Base-by-base conservation (phyloP, 2,888 invertebrate species). In the Tachina lurida region DNA sequence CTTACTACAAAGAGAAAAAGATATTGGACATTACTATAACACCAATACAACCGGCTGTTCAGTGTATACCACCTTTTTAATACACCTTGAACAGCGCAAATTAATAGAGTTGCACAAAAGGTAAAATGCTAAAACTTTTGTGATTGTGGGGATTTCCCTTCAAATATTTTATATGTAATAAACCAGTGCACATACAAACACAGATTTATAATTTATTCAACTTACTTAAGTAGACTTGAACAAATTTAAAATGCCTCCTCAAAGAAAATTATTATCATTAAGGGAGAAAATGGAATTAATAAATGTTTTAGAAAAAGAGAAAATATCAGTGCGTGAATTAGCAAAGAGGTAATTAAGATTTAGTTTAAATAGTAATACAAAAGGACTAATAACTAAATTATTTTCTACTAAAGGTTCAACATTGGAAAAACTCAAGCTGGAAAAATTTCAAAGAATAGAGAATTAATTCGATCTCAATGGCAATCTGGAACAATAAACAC, bases 261-360 rank as follows among this genome's bases (percentile, higher is more conserved):
- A 68, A 67, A 60, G 58, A 58, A 54, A 49, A 19, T n/a, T 74
- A 12, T 52, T 62, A n/a, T 43, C 76, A 31, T 56, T 67, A 67
- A 67, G 39, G 54, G 56, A 77, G 13, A 68, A 77, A 68, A 67
- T 77, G 19, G 60, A 70, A 70, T 19, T 79, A 39, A 54, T 71
- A 49, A 79, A 79, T 49, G 49, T 54, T 39, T 43, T 60, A 12
- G 68, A 70, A 39, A 67, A 78, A 17, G 78, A 56, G 60, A 77
- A 68, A 68, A 68, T 76, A 49, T 78, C 60, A 7, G 41, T 62
- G 31, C 78, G 70, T 17, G 70, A 70, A 78, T n/a, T 60, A 41
- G 68, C 68, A 60, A 70, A 70, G 10, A 60, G 41, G 62, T 78
- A 78, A 56, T 58, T 47, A 13, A 68, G 10, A 45, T 63, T 45